These are phyloP conservation scores for Vidua macroura DNA, from an alignment of 2,113 vertebrate species.

Conservation along the genomic window DNA sequence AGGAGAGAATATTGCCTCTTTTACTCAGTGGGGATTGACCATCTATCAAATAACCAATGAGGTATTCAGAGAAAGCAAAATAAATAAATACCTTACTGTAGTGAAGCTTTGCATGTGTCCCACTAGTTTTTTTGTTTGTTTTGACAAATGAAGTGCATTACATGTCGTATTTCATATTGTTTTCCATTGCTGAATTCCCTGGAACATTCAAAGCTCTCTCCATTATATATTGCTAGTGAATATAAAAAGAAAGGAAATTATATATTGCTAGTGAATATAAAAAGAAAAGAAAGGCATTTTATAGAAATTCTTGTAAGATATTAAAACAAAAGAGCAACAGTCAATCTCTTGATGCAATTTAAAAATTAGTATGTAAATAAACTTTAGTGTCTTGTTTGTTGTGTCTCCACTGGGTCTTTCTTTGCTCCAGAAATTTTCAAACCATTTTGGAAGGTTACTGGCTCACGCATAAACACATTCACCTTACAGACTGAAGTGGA, in stretches of 20 bases:
- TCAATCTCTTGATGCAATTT: neutral
- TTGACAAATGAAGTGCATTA: neutral
- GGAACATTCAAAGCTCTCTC: neutral
- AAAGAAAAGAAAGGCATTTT: neutral
- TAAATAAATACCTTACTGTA: neutral
- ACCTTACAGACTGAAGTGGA: neutral
- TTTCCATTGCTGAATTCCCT: neutral
- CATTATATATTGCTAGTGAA: neutral
- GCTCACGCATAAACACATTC: neutral
- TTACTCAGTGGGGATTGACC: neutral
- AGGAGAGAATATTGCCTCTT: neutral
- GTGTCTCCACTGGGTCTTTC: neutral
- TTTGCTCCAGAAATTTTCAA: neutral
- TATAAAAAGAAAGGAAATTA: constrained; percentile 7
- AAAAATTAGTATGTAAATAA: neutral
- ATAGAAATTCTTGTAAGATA: neutral
- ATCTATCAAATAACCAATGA: neutral
- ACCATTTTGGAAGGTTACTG: neutral
- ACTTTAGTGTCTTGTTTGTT: neutral
- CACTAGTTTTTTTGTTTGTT: constrained; percentile 8
- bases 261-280: neutral
- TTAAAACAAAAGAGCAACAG: neutral
- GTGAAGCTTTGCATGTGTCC: neutral
- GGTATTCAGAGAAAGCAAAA: neutral
- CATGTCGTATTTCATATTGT: neutral